Base-by-base conservation (phyloP, 2,888 invertebrate genomes). In the Ennomos quercinarius region DNA sequence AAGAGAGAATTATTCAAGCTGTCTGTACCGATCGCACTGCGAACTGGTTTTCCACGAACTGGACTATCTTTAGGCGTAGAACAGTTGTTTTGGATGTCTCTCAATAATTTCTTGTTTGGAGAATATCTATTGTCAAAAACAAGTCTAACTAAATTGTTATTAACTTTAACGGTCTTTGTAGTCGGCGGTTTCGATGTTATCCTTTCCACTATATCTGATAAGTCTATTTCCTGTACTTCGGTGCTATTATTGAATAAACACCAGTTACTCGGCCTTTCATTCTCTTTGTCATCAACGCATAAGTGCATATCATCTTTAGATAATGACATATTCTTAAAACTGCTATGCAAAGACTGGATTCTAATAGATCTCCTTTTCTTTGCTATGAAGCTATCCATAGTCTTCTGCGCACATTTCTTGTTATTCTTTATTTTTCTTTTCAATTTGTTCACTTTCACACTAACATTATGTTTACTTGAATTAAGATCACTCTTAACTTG, bases 191-290 rank as follows among this genome's bases (percentile, higher is more conserved):
- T 81, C 1, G 78, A 76, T 1, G 90, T 77, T n/a, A 92, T 89
- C 39, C 78, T 78, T 13, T 91, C 89, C 11, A 92, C 81, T 40
- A 92, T 83, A 60, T 84, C 81, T 5, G 91, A 92, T 51, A 91
- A 58, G 58, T 91, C 84, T 57, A 73, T 80, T 27, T 84, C 84
- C 42, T 75, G 58, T 0, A 74, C 65, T 40, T 80, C 78, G 8
- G 74, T 70, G 44, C 76, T 80, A 36, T 67, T 68, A 65, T 84
- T 71, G n/a, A 89, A 67, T 38, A 85, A 77, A 53, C 82, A 70
- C 60, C 76, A 76, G 66, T 73, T 66, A 37, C 69, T 70, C 37
- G 72, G 66, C n/a, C 66, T 55, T 65, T 76, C 74, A 58, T 80
- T 80, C 50, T 66, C 62, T 39, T 68, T 56, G 5, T 47, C 47